These are phyloP conservation scores for Gila robusta DNA, from an alignment of 2,797 vertebrate species.

Conservation along the genomic window DNA sequence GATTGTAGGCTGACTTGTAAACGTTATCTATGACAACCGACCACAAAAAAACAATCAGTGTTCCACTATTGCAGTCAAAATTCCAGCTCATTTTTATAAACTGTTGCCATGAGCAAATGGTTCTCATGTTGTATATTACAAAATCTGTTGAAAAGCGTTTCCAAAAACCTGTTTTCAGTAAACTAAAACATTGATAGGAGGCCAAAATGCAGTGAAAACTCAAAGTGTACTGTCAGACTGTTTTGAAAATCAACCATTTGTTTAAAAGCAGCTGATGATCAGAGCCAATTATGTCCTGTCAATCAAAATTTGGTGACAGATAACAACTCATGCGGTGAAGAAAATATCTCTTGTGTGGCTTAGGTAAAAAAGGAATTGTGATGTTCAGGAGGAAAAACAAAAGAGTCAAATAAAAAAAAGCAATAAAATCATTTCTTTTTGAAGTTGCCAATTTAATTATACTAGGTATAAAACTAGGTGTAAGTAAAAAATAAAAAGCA, in stretches of 20 bases:
- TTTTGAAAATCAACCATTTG: background rate
- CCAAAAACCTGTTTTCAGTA: background rate
- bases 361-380: background rate
- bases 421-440: background rate
- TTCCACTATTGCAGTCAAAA: background rate
- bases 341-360: background rate
- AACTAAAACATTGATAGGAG: background rate
- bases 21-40: background rate
- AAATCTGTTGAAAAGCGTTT: background rate
- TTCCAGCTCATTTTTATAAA: slow-evolving; percentile 4
- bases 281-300: background rate
- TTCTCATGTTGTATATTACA: background rate
- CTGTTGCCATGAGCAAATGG: background rate
- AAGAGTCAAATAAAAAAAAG: background rate
- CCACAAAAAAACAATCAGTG: background rate
- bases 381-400: background rate
- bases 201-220: background rate
- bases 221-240: background rate
- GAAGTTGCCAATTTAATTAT: background rate
- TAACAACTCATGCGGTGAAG: too few relatives aligned
- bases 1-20: background rate
- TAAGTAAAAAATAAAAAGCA: background rate
- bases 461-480: background rate
- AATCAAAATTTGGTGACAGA: background rate
- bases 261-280: background rate